Evolutionary conservation across 1,140 invertebrate genomes (phyloP), one percentile per base, ranked within the genome.

Genomic region (Diachasma alloeum): DNA sequence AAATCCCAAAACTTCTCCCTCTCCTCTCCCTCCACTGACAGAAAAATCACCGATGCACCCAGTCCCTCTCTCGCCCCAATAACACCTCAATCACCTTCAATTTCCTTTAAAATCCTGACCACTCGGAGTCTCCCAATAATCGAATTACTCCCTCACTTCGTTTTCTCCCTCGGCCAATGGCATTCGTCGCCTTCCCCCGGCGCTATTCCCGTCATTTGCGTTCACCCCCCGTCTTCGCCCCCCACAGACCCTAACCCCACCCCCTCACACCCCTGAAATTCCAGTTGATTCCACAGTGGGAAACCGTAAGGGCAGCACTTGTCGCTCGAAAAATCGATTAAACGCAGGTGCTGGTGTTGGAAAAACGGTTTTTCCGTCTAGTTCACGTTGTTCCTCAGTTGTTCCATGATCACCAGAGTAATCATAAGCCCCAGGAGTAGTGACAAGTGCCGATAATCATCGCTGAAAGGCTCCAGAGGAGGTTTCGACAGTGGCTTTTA

Each of bases 321-420:
- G 74, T 31, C 74, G 11, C 36, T 26, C 59, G 79, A 80, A 86
- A 87, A 88, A 87, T 88, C 87, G 84, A 88, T 87, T 80, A 84
- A 84, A 85, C 81, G 78, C 82, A 84, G 84, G 82, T 84, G 75
- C 82, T 80, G 81, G 83, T 79, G 46, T 68, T 74, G 74, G 48
- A 53, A 15, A 46, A 53, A 53, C 48, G 48, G 48, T 53, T 53
- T 53, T 53, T 53, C 48, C 82, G 79, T 66, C 83, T 85, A 82
- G 81, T 77, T 84, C 83, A 84, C 81, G 83, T 79, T 81, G 48
- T 19, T 53, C 39, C 48, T 53, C 48, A 53, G 1, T 19, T 53
- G 81, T 81, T 80, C 73, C 81, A 79, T 83, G 80, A 80, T 80
- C 77, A 53, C 73, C 77, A 78, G 39, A 75, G 56, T 15, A 66